phyloP scores from a whole-genome alignment of 2,888 invertebrate species.

The Nephrotoma appendiculata region DNA sequence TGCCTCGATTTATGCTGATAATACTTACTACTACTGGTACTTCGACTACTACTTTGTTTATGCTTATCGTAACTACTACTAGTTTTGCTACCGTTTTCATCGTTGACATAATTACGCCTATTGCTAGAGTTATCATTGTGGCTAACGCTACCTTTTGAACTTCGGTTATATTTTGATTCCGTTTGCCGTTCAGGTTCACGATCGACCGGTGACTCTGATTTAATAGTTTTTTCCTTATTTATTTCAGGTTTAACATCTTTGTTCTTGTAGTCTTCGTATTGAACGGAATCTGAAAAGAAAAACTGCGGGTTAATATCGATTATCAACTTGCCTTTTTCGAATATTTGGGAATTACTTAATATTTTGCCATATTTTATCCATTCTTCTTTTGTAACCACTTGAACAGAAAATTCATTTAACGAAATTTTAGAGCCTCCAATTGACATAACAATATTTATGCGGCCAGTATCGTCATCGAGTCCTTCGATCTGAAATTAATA shows the following conservation, averaged over 20 bases:
- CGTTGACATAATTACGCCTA: not conserved
- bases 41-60: not conserved
- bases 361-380: conserved; percentile 70
- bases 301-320: not conserved
- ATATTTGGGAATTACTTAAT: conserved; percentile 51
- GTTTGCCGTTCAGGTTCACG: not conserved
- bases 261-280: conserved; percentile 55
- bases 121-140: not conserved
- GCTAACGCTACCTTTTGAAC: not conserved
- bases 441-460: conserved; percentile 61
- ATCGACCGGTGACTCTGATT: conserved; percentile 11
- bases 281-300: conserved; percentile 45
- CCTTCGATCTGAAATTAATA: conserved; percentile 47
- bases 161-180: not conserved
- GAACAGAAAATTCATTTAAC: conserved; percentile 63
- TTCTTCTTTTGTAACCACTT: conserved; percentile 64
- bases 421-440: conserved; percentile 51
- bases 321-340: conserved; percentile 20
- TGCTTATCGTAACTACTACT: not conserved
- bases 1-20: not conserved
- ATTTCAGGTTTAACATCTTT: conserved; percentile 22
- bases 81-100: not conserved
- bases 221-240: conserved; percentile 20
- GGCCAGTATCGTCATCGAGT: conserved; percentile 67
- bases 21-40: not conserved